phyloP scores from a whole-genome alignment of 2,888 invertebrate species.

The Leptinotarsa peninsularis region DNA sequence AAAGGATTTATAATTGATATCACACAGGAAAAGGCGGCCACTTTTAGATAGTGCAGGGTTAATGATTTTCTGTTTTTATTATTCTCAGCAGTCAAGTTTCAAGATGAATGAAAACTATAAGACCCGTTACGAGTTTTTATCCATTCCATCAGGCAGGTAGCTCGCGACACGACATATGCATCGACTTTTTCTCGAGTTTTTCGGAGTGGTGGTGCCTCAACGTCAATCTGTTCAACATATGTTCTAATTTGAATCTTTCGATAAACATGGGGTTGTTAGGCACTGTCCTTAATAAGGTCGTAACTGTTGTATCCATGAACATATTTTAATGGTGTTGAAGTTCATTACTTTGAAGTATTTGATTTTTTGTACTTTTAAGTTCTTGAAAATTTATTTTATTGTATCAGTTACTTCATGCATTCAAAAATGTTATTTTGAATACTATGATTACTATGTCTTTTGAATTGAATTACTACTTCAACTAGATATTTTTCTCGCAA shows the following conservation, averaged over 20 bases:
- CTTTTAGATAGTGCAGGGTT: constrained; percentile 37
- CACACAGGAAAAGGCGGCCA: constrained; percentile 47
- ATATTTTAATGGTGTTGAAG: background rate
- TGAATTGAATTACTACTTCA: no score
- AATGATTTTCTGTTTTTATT: constrained; percentile 50
- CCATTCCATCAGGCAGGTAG: constrained; percentile 58
- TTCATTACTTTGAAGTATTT: no score
- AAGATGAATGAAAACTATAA: constrained; percentile 59
- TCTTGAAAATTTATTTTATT: no score
- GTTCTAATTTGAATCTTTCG: constrained; percentile 49
- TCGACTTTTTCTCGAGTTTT: constrained; percentile 35
- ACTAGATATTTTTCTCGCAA: no score
- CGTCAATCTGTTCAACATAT: constrained; percentile 55
- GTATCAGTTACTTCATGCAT: no score
- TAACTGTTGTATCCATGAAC: constrained; percentile 30
- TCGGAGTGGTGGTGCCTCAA: constrained; percentile 39
- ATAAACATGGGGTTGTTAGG: constrained; percentile 42
- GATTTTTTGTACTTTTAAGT: no score
- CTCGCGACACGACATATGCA: constrained; percentile 51
- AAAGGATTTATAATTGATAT: constrained; percentile 46
- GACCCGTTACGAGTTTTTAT: constrained; percentile 58
- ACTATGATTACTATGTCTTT: no score
- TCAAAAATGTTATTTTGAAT: no score
- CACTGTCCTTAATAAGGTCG: constrained; percentile 36
- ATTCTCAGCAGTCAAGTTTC: constrained; percentile 53